Evolutionary conservation across 2,888 invertebrate genomes (phyloP).

Genomic region (Rotaria sp.): DNA sequence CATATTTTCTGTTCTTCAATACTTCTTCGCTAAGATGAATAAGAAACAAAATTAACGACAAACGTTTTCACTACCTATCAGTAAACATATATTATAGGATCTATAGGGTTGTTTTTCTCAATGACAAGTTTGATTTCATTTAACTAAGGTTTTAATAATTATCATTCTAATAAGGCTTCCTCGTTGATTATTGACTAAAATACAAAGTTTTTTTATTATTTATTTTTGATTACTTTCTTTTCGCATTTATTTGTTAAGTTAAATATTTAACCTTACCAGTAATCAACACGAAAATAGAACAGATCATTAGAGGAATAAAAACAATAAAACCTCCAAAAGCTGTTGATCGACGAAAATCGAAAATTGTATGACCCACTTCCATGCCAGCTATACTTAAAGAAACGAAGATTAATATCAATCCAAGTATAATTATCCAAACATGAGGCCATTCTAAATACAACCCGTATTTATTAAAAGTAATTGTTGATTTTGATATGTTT

Average conservation of each 20-base stretch:
- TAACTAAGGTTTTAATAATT: too few species aligned
- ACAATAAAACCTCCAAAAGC: neutral
- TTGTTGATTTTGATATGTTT: neutral
- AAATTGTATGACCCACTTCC: neutral
- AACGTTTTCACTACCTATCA: too few species aligned
- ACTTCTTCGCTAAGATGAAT: too few species aligned
- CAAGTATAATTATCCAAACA: neutral
- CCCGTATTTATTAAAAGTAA: neutral
- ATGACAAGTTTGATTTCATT: too few species aligned
- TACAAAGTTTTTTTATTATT: neutral
- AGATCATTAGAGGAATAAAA: neutral
- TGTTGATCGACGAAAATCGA: neutral
- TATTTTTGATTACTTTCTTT: too few species aligned
- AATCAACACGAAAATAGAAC: neutral
- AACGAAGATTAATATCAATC: neutral
- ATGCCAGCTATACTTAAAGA: neutral
- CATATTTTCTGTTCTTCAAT: too few species aligned
- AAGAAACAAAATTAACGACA: too few species aligned
- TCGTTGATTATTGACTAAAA: neutral
- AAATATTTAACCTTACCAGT: neutral
- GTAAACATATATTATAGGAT: too few species aligned
- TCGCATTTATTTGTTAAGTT: neutral
- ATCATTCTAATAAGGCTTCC: too few species aligned
- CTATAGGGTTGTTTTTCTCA: too few species aligned
- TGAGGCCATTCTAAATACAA: neutral